These are phyloP conservation scores for Drosophila erecta DNA, from an alignment of 1,140 invertebrate species.

Conservation along the genomic window DNA sequence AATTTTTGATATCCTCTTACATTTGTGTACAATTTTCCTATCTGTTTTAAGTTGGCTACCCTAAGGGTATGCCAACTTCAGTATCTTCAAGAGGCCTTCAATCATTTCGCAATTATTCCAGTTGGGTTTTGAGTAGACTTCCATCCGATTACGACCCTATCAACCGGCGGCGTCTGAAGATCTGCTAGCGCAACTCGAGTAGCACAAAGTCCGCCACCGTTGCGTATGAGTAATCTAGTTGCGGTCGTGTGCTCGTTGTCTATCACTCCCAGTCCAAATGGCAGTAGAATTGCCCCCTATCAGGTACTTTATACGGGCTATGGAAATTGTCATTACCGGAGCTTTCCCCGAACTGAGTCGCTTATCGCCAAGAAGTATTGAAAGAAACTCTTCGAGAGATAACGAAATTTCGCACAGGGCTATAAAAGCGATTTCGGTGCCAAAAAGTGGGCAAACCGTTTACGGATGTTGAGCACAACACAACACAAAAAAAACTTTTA, in stretches of 20 bases:
- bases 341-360: constrained; percentile 50
- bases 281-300: constrained; percentile 36
- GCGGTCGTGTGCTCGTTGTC: constrained; percentile 9
- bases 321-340: constrained; percentile 70
- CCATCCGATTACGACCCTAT: constrained; percentile 24
- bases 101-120: constrained; percentile 18
- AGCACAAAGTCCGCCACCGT: constrained; percentile 50
- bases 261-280: constrained; percentile 8
- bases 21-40: constrained; percentile 11
- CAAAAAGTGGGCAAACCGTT: constrained; percentile 36
- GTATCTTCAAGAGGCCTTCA: constrained; percentile 9
- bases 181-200: constrained; percentile 1
- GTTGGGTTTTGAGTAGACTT: constrained; percentile 24
- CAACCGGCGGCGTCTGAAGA: constrained; percentile 25
- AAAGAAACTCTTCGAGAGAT: constrained; percentile 59
- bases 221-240: constrained; percentile 65
- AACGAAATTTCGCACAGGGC: constrained; percentile 35
- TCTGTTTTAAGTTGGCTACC: background rate
- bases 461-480: constrained; percentile 41
- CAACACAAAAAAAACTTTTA: constrained; percentile 4
- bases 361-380: constrained; percentile 55
- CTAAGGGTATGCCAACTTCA: constrained; percentile 29
- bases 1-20: background rate
- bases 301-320: constrained; percentile 44
- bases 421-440: constrained; percentile 54